phyloP scores from a whole-genome alignment of 2,888 invertebrate genomes.

The Eudemis profundana region DNA sequence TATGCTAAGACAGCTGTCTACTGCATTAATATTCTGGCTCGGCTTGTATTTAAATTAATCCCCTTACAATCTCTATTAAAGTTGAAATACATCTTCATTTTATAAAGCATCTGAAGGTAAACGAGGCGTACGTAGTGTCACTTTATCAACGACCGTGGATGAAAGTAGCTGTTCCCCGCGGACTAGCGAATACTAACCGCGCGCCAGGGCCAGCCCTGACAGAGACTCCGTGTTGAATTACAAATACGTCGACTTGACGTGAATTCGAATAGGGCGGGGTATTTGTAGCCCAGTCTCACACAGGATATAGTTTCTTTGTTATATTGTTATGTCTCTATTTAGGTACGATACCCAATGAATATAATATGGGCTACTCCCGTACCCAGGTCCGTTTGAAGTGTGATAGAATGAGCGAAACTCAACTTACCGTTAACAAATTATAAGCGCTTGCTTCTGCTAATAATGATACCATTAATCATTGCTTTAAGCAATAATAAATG shows the following conservation, averaged over 20 bases:
- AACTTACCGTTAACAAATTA: conserved; percentile 35
- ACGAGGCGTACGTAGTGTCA: conserved; percentile 31
- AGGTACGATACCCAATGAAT: conserved; percentile 49
- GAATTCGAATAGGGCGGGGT: conserved; percentile 77
- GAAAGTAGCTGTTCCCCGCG: conserved; percentile 34
- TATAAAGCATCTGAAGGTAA: conserved; percentile 24
- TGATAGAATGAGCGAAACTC: conserved; percentile 18
- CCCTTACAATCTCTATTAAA: conserved; percentile 20
- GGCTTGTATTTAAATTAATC: conserved; percentile 18
- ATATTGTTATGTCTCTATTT: conserved; percentile 54
- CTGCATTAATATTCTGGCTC: conserved; percentile 20
- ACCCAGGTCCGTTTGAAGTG: conserved; percentile 43
- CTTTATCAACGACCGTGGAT: conserved; percentile 35
- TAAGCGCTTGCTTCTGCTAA: conserved; percentile 34
- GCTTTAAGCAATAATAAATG: conserved; percentile 37
- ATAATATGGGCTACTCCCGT: conserved; percentile 46
- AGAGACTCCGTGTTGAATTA: conserved; percentile 79
- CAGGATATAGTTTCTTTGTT: conserved; percentile 64
- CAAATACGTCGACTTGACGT: conserved; percentile 79
- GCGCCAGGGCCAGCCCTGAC: conserved; percentile 43
- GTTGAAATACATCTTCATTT: conserved; percentile 16
- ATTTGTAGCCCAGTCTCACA: conserved; percentile 58
- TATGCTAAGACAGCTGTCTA: conserved; percentile 23
- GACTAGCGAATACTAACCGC: conserved; percentile 33
- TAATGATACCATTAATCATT: conserved; percentile 37